phyloP scores from a whole-genome alignment of 2,113 vertebrate genomes.

The Crotalus tigris region DNA sequence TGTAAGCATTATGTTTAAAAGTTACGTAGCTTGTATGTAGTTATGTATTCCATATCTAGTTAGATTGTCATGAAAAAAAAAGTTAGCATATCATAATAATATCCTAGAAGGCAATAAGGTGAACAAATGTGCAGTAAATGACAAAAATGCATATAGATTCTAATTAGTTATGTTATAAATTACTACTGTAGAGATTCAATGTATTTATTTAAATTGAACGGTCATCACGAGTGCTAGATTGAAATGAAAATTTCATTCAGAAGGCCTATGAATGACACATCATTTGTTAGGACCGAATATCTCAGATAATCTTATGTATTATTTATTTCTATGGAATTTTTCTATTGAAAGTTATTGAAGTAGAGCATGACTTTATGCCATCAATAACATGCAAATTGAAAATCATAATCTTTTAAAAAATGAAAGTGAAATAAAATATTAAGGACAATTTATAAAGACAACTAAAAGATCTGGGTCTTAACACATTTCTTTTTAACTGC shows the following conservation, averaged over 20 bases:
- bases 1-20: neutral
- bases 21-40: too few relatives aligned
- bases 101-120: slow-evolving; percentile 33
- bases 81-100: slow-evolving; percentile 10
- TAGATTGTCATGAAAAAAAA: neutral
- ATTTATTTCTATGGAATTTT: neutral
- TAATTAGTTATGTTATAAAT: slow-evolving; percentile 9
- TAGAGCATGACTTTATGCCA: neutral
- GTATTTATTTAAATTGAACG: slow-evolving; percentile 31
- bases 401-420: neutral
- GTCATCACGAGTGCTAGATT: neutral
- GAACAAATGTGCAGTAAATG: slow-evolving; percentile 21
- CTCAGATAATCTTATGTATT: neutral
- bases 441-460: neutral
- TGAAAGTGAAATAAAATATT: neutral
- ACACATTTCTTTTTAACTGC: neutral
- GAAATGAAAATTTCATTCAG: slow-evolving; percentile 9
- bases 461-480: neutral
- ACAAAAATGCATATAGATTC: neutral
- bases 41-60: neutral
- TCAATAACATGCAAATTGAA: neutral
- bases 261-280: neutral
- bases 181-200: slow-evolving; percentile 29
- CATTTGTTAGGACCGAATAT: neutral
- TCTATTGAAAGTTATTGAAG: neutral